Evolutionary conservation across 2,888 invertebrate species (phyloP).

Genomic region (Tigriopus californicus): DNA sequence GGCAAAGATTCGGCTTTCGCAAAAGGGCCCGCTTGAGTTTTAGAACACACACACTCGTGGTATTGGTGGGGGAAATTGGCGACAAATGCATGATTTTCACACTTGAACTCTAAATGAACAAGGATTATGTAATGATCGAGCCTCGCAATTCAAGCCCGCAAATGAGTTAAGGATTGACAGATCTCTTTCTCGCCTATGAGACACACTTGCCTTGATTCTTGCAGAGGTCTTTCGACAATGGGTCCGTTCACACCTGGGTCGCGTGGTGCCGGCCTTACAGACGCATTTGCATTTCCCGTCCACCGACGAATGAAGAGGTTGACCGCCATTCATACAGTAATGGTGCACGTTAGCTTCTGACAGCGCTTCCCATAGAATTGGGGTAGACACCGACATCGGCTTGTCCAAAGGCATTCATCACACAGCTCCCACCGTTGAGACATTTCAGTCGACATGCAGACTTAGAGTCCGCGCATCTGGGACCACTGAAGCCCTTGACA

Average conservation of each 20-base stretch:
- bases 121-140: conserved; percentile 37
- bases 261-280: conserved; percentile 31
- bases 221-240: conserved; percentile 26
- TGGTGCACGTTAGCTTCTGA: conserved; percentile 18
- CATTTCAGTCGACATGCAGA: conserved; percentile 16
- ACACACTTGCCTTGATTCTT: conserved; percentile 11
- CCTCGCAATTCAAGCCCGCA: conserved; percentile 38
- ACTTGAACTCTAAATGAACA: conserved; percentile 34
- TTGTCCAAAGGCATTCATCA: conserved; percentile 9
- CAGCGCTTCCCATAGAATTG: conserved; percentile 20
- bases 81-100: conserved; percentile 41
- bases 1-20: conserved; percentile 17
- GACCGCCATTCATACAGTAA: conserved; percentile 2
- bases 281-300: conserved; percentile 25
- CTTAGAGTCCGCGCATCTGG: conserved; percentile 2
- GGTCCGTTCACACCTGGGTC: conserved; percentile 35
- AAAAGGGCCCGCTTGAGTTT: conserved; percentile 22
- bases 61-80: conserved; percentile 19
- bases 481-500: conserved; percentile 4
- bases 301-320: background rate
- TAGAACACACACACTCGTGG: conserved; percentile 22
- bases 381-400: conserved; percentile 19
- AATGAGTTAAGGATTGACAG: conserved; percentile 32
- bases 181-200: conserved; percentile 1
- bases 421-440: conserved; percentile 21